Conservation (phyloP, 2,888 invertebrate genomes). For the Podotricha telesiphe region DNA sequence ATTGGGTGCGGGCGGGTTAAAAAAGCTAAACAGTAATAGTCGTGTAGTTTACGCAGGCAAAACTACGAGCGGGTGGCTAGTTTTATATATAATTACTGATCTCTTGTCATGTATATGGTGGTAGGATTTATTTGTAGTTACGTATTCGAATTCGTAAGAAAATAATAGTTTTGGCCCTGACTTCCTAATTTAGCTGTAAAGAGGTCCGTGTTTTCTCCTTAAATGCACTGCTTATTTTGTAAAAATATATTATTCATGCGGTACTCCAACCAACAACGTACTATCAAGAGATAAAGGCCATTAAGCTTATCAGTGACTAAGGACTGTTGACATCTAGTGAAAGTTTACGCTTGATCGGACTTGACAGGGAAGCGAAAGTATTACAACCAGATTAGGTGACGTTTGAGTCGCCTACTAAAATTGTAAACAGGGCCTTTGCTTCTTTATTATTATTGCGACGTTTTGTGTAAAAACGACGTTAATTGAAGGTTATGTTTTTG, state of each 20-base stretch:
- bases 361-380: constrained; percentile 36
- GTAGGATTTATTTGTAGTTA: background rate
- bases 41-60: too few species aligned
- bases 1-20: too few species aligned
- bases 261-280: background rate
- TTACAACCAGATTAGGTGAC: constrained; percentile 23
- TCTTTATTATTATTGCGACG: background rate
- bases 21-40: too few species aligned
- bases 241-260: background rate
- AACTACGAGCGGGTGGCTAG: too few species aligned
- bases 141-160: background rate
- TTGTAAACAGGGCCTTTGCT: background rate
- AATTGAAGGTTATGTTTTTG: background rate
- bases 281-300: constrained; percentile 21
- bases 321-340: constrained; percentile 33
- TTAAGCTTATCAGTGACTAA: constrained; percentile 9
- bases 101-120: too few species aligned
- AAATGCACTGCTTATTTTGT: background rate
- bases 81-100: too few species aligned
- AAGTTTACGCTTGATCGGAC: constrained; percentile 33
- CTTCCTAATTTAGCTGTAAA: too few species aligned
- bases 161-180: too few species aligned
- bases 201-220: too few species aligned
- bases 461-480: background rate
- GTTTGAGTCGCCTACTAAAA: constrained; percentile 12